Evolutionary conservation across 2,888 invertebrate species (phyloP).

Genomic region (Pterostichus madidus): DNA sequence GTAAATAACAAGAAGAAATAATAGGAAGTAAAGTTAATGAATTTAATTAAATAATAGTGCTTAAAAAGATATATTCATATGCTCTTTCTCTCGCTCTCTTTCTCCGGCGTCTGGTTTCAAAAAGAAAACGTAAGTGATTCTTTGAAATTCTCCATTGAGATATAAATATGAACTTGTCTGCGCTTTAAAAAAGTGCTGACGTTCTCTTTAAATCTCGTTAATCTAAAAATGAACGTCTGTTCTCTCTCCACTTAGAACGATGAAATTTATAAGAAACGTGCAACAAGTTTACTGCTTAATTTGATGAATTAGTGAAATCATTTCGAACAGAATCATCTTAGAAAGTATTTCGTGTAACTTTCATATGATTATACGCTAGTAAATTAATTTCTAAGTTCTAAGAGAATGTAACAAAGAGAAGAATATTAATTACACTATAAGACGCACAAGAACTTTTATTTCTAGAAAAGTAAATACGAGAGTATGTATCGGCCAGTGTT

Average conservation of each 20-base stretch:
- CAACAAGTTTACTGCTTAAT: conserved; percentile 46
- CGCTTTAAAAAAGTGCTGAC: conserved; percentile 1
- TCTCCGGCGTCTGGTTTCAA: background rate
- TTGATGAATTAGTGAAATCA: conserved; percentile 63
- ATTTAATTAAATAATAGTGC: no score
- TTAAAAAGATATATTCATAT: no score
- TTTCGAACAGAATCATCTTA: conserved; percentile 57
- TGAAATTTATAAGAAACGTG: conserved; percentile 43
- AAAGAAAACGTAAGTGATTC: background rate
- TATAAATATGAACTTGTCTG: background rate
- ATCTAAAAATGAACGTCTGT: conserved; percentile 22
- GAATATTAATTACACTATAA: conserved; percentile 53
- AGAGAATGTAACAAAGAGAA: conserved; percentile 62
- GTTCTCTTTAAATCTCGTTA: conserved; percentile 22
- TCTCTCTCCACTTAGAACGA: conserved; percentile 29
- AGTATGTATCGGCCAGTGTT: background rate
- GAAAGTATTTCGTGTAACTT: conserved; percentile 63
- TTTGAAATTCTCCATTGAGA: background rate
- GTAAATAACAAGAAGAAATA: no score
- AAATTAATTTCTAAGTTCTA: conserved; percentile 64
- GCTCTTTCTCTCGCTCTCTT: no score
- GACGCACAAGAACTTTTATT: conserved; percentile 24
- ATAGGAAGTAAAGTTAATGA: no score
- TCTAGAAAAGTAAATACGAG: conserved; percentile 19
- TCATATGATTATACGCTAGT: conserved; percentile 60